A percentile compares a stretch with the other conserved stretches of the same genome.
Evolutionary conservation across 1,140 invertebrate species (phyloP).

Genomic region (Metopolophium dirhodum): DNA sequence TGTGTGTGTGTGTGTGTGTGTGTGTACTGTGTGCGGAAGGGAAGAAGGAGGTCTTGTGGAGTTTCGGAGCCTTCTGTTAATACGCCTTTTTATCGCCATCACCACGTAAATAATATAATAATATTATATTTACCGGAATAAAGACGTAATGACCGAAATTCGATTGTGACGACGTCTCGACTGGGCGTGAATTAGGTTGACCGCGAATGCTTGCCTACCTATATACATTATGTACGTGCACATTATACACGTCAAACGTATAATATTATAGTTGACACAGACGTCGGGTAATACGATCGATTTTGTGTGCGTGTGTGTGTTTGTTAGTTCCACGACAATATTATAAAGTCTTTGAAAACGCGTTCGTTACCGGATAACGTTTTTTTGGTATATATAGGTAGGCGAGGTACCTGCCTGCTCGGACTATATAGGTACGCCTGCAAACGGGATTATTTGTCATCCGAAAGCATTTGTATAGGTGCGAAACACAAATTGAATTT

Average conservation of each 20-base stretch:
- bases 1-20: background rate
- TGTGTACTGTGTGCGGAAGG: background rate
- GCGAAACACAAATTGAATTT: background rate
- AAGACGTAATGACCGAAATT: slow-evolving; percentile 31
- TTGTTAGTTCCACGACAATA: background rate
- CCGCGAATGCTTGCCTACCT: slow-evolving; percentile 10
- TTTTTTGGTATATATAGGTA: too few relatives aligned
- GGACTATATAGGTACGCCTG: background rate
- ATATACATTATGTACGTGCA: too few relatives aligned
- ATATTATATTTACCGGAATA: background rate
- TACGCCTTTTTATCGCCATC: slow-evolving; percentile 27
- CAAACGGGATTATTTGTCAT: slow-evolving; percentile 24
- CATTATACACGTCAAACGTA: too few relatives aligned
- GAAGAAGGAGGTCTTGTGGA: background rate
- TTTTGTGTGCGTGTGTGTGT: background rate
- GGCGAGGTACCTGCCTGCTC: background rate
- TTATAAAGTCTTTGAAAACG: slow-evolving; percentile 18
- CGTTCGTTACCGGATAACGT: slow-evolving; percentile 4
- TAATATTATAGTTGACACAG: background rate
- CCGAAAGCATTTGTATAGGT: background rate
- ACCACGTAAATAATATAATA: background rate
- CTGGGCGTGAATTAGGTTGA: slow-evolving; percentile 37
- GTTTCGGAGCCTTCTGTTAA: background rate
- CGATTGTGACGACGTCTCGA: slow-evolving; percentile 27
- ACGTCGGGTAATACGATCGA: slow-evolving; percentile 21